Conservation (phyloP, 1,140 invertebrate species). For the Micrasema longulum region DNA sequence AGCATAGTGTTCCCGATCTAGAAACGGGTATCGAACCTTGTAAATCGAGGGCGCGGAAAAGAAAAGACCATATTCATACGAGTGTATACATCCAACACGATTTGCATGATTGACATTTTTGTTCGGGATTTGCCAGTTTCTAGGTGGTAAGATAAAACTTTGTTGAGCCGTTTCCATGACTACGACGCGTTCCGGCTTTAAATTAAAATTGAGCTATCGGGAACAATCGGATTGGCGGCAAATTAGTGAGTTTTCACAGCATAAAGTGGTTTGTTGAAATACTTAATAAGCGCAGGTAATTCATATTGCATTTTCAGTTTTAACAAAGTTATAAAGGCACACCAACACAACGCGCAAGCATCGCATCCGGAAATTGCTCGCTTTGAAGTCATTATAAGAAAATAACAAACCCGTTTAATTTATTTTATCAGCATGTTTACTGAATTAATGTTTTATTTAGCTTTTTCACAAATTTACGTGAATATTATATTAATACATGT, state of each 20-base stretch:
- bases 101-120: neutral
- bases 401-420: neutral
- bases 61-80: neutral
- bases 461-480: no score
- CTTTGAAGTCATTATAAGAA: neutral
- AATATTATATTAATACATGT: no score
- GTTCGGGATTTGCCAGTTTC: neutral
- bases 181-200: conserved; percentile 13
- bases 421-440: neutral
- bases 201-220: conserved; percentile 14
- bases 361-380: neutral
- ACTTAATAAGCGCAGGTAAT: neutral
- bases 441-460: neutral
- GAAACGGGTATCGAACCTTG: neutral
- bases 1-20: conserved; percentile 8
- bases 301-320: neutral
- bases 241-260: neutral
- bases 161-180: conserved; percentile 9
- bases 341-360: neutral
- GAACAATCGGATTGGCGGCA: neutral
- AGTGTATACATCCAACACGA: neutral
- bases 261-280: neutral
- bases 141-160: neutral
- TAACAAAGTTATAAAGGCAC: neutral
- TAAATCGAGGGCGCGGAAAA: conserved; percentile 7